Evolutionary conservation across 2,797 vertebrate genomes (phyloP), one percentile per base, ranked within the genome.

Genomic region (Microcaecilia unicolor): DNA sequence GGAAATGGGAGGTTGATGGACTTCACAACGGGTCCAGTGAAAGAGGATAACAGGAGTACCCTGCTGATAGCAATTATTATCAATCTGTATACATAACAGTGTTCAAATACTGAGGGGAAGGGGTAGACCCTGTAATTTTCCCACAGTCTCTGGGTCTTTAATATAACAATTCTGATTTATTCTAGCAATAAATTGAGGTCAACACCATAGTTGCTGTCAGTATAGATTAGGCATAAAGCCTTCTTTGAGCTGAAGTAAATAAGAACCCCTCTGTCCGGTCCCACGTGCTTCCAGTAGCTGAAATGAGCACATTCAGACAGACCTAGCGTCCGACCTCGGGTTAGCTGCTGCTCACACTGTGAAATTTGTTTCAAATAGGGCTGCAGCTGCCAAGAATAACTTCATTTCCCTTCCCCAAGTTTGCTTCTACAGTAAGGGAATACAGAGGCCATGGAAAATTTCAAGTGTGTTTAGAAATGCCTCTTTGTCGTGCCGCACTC

Each of bases 341-440:
- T 64, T 28, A 55, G 37, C 52, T 52, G 46, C 41, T 51, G 27
- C 25, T 24, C 41, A 37, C 31, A 47, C 67, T 47, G 31, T 66
- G 54, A 57, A 58, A 43, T 3, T 9, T 49, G 32, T 36, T 47
- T 32, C 60, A 58, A 55, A 41, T 18, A n/a, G 37, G 22, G 40
- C 10, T 15, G 30, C 20, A 0, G 46, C 41, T 58, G 76, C 67
- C 71, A 71, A 70, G 43, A 68, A 64, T 50, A 66, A 61, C 49
- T n/a, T n/a, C n/a, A 37, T 44, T 39, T 11, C 47, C 53, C 46
- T 40, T 34, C 44, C 39, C 15, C 23, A 46, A 48, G 20, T 37
- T 38, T 41, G 58, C 67, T 62, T 66, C 58, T 59, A 59, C 34
- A 19, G 13, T 32, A 27, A 55, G 22, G n/a, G n/a, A n/a, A n/a